These are phyloP conservation scores for Lutjanus campechanus DNA, from an alignment of 2,797 vertebrate genomes.

Conservation along the genomic window DNA sequence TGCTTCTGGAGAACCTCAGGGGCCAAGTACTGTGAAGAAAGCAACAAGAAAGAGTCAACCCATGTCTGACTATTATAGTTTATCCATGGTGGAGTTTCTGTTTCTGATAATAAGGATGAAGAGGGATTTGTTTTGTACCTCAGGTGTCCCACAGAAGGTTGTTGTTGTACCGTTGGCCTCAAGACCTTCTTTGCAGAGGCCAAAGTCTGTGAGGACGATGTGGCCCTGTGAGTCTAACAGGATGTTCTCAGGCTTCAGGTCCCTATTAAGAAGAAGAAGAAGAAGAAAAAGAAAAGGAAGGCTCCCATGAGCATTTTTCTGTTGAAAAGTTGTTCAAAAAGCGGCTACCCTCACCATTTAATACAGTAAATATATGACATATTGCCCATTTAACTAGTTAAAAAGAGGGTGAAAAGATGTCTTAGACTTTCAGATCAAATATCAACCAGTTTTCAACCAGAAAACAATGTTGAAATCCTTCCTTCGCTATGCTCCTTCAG, in stretches of 20 bases:
- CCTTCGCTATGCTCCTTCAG: no score
- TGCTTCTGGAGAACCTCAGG: conserved; percentile 90
- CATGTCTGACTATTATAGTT: accelerated
- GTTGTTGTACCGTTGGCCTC: conserved; percentile 93
- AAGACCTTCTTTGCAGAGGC: conserved; percentile 97
- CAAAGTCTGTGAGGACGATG: conserved; percentile 98
- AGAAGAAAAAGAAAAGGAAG: background rate
- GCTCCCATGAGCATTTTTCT: no score
- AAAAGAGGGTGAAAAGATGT: no score
- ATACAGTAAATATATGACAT: no score
- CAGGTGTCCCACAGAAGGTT: conserved; percentile 97
- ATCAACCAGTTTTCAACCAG: no score
- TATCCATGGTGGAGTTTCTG: background rate
- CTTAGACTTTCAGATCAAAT: no score
- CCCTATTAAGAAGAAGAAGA: conserved; percentile 85
- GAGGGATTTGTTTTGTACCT: conserved; percentile 85
- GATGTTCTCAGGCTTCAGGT: conserved; percentile 99
- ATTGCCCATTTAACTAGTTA: no score
- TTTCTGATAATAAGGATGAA: background rate
- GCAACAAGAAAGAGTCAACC: conserved; percentile 1
- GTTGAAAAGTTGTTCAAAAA: no score
- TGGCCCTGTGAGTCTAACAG: conserved; percentile 96
- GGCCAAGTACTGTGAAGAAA: conserved; percentile 83
- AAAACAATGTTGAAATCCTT: no score
- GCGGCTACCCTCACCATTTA: no score